phyloP scores from a whole-genome alignment of 23 tunicate genomes.

The Halocynthia roretzi region DNA sequence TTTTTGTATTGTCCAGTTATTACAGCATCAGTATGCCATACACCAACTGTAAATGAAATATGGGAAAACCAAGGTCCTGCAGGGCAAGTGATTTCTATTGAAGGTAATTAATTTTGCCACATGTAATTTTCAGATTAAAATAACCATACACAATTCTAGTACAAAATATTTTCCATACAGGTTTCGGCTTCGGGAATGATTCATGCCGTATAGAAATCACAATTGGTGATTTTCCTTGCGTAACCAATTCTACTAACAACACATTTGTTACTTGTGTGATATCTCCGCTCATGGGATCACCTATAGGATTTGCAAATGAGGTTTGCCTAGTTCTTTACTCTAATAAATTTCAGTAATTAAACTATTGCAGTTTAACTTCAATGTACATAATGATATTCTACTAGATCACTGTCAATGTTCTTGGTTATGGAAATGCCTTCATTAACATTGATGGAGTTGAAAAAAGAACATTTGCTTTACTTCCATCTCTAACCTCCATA shows the following conservation, averaged over 20 bases:
- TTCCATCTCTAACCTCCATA: constrained; percentile 23
- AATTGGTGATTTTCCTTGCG: constrained; percentile 11
- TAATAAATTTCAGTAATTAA: neutral
- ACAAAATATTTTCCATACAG: neutral
- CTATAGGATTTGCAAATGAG: constrained; percentile 6
- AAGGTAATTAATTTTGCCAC: neutral
- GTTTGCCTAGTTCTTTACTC: neutral
- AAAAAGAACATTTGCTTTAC: constrained; percentile 10
- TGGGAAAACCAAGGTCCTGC: constrained; percentile 11
- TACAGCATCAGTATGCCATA: neutral
- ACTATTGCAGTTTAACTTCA: neutral
- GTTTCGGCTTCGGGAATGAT: constrained; percentile 18
- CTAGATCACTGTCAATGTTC: constrained; percentile 9
- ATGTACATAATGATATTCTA: neutral
- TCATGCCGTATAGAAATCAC: constrained; percentile 4
- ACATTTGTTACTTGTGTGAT: neutral
- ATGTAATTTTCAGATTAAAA: no score
- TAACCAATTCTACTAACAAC: neutral
- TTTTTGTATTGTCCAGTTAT: no score
- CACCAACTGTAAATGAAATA: constrained; percentile 18
- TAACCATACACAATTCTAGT: no score
- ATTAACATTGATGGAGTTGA: constrained; percentile 4
- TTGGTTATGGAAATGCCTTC: constrained; percentile 27
- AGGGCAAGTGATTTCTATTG: neutral
- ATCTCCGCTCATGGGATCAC: neutral